Evolutionary conservation across 2,113 vertebrate species (phyloP), one percentile per base, ranked within the genome.

Genomic region (Planiliza haematocheilus): DNA sequence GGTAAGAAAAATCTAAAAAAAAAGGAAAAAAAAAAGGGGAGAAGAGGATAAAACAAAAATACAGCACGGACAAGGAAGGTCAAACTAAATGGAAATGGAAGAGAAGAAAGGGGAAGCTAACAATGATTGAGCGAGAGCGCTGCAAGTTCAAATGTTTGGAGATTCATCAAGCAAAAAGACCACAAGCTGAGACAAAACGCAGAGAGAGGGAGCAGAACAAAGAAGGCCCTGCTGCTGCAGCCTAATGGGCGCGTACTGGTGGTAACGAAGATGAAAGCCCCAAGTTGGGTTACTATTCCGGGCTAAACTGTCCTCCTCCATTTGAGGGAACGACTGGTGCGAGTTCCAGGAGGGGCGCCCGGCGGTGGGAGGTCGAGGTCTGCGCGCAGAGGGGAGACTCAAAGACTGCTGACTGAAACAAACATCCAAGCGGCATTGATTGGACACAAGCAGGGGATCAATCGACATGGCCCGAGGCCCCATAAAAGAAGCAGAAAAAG

Each of bases 321-420:
- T n/a, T n/a, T n/a, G n/a, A n/a, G n/a, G n/a, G n/a, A n/a, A n/a
- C n/a, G n/a, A n/a, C n/a, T n/a, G n/a, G n/a, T n/a, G n/a, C n/a
- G n/a, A n/a, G n/a, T n/a, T n/a, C n/a, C n/a, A n/a, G n/a, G n/a
- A n/a, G n/a, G n/a, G n/a, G n/a, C n/a, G n/a, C n/a, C n/a, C n/a
- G n/a, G n/a, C 4, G 55, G 59, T 39, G 46, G 57, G 50, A 51
- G 76, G 81, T 84, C 2, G 5, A 58, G 74, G 42, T 69, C 59
- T 24, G 45, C 7, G 30, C 39, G 21, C 17, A 18, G 24, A 61
- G 36, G 20, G 70, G 34, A 7, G 18, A 12, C 21, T 2, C 10
- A 51, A 63, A 71, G 83, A 84, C 72, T 79, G 83, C 91, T 87
- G 91, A 91, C 90, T 86, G 81, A 82, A 92, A 86, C 83, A 91